phyloP scores from a whole-genome alignment of 2,113 vertebrate species.

The Myrmophylax atrothorax region DNA sequence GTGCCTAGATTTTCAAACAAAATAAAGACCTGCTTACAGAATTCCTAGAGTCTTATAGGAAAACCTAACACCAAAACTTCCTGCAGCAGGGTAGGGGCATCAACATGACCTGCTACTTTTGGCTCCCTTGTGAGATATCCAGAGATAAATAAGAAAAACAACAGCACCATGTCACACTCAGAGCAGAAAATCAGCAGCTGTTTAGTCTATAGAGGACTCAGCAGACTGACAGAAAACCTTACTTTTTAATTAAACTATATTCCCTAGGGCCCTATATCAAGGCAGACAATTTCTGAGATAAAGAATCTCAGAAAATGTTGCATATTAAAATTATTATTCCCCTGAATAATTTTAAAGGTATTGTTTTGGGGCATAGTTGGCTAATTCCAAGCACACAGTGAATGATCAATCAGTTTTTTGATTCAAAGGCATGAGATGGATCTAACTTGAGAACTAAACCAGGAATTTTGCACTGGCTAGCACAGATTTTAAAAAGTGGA shows the following conservation, averaged over 20 bases:
- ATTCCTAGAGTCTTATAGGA: neutral
- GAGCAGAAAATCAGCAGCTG: conserved; percentile 12
- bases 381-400: neutral
- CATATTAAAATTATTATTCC: conserved; percentile 5
- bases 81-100: neutral
- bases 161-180: neutral
- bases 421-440: neutral
- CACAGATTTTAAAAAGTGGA: neutral
- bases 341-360: neutral
- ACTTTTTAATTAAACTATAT: conserved; percentile 57
- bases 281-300: conserved; percentile 35
- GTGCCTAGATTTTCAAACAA: neutral
- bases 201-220: conserved; percentile 31
- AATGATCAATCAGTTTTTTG: neutral
- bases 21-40: neutral
- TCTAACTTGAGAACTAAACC: neutral
- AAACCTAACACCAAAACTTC: neutral
- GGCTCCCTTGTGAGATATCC: neutral
- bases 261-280: conserved; percentile 28
- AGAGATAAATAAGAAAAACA: conserved; percentile 1
- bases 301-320: neutral
- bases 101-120: neutral
- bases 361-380: neutral
- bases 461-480: neutral
- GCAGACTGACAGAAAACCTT: conserved; percentile 37